Conservation (phyloP, 2,888 invertebrate genomes). For the Thysanoteuthis rhombus region DNA sequence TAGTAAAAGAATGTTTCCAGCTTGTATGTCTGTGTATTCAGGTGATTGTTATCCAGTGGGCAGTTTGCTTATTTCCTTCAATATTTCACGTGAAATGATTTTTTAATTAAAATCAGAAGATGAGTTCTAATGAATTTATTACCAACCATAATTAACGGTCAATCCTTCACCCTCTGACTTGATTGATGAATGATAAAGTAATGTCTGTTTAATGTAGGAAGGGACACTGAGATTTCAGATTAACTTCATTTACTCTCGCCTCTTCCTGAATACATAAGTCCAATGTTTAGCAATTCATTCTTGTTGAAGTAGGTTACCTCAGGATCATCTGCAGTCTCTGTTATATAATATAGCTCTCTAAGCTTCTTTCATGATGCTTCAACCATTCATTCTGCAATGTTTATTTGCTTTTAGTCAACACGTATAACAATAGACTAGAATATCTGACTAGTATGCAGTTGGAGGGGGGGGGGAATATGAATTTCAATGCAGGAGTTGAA, state of each 20-base stretch:
- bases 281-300: neutral
- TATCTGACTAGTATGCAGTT: too few relatives aligned
- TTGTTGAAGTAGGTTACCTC: neutral
- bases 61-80: neutral
- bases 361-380: neutral
- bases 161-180: neutral
- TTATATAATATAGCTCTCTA: neutral
- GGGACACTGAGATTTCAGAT: neutral
- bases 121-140: neutral
- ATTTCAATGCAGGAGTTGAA: too few relatives aligned
- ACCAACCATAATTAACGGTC: neutral
- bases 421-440: neutral
- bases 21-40: neutral
- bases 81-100: neutral
- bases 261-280: neutral
- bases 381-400: neutral
- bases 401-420: neutral
- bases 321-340: neutral
- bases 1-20: neutral
- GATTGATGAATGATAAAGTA: neutral
- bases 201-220: neutral
- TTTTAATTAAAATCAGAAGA: neutral
- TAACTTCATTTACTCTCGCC: neutral
- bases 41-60: neutral
- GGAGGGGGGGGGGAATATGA: too few relatives aligned